phyloP scores from a whole-genome alignment of 1,140 invertebrate genomes.

The Zaprionus davidi region DNA sequence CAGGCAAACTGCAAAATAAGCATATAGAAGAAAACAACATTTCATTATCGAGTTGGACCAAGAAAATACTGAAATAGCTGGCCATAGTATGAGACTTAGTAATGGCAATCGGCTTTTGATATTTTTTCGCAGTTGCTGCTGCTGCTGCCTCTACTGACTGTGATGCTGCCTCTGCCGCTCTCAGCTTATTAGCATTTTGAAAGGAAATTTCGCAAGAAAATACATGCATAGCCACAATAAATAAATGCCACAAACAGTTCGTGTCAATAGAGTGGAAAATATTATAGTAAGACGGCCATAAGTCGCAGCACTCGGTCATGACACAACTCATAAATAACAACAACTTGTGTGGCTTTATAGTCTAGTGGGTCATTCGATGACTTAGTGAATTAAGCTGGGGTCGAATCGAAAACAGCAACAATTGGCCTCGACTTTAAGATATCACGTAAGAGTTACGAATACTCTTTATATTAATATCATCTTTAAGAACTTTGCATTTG shows the following conservation, averaged over 20 bases:
- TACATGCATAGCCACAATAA: slow-evolving; percentile 46
- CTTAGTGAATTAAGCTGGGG: not conserved
- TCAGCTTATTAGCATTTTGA: slow-evolving; percentile 64
- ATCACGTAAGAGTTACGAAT: not conserved
- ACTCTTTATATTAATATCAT: no score
- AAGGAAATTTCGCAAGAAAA: slow-evolving; percentile 13
- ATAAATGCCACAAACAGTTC: slow-evolving; percentile 33
- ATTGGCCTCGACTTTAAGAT: not conserved
- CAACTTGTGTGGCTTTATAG: slow-evolving; percentile 19
- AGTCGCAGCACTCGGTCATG: slow-evolving; percentile 11
- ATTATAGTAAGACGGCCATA: slow-evolving; percentile 10
- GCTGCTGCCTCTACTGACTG: no score
- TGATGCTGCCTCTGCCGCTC: not conserved
- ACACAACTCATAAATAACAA: slow-evolving; percentile 39
- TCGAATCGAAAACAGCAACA: not conserved
- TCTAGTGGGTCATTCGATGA: slow-evolving; percentile 23
- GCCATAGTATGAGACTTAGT: slow-evolving; percentile 20
- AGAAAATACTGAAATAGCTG: not conserved
- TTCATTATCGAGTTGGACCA: slow-evolving; percentile 55
- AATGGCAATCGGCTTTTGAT: slow-evolving; percentile 38
- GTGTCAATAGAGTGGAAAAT: slow-evolving; percentile 24
- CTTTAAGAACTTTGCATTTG: not conserved
- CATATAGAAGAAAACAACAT: slow-evolving; percentile 45
- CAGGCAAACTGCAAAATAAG: slow-evolving; percentile 59
- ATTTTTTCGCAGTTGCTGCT: not conserved